These are phyloP conservation scores for Cliona cf. orientalis DNA, from an alignment of 37 sponge, comb jelly and placozoan genomes.

Conservation along the genomic window DNA sequence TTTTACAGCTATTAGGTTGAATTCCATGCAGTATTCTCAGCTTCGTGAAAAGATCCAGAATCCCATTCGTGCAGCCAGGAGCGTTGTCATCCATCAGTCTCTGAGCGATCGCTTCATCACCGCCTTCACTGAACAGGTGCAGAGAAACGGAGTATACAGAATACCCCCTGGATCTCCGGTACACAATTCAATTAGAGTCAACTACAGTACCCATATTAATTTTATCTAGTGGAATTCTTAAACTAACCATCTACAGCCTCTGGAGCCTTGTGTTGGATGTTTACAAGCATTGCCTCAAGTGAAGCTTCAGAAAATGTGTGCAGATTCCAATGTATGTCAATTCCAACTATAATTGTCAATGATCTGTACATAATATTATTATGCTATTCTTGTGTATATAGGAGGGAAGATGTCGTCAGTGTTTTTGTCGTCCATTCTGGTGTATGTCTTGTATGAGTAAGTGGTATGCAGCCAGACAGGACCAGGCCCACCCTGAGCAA, in stretches of 20 bases:
- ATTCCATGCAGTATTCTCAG: slow-evolving; percentile 76
- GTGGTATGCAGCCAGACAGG: slow-evolving; percentile 97
- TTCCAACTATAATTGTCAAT: background rate
- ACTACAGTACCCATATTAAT: background rate
- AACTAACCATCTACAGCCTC: slow-evolving; percentile 13
- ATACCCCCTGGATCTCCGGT: slow-evolving; percentile 63
- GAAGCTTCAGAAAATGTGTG: slow-evolving; percentile 88
- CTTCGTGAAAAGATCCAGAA: slow-evolving; percentile 66
- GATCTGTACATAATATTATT: background rate
- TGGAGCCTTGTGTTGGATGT: slow-evolving; percentile 95
- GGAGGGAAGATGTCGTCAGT: slow-evolving; percentile 79
- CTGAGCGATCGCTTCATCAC: slow-evolving; percentile 85
- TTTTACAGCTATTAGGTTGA: slow-evolving; percentile 70
- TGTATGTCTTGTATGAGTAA: slow-evolving; percentile 92
- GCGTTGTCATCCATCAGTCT: slow-evolving; percentile 86
- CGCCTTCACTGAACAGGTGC: slow-evolving; percentile 86
- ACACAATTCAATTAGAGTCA: slow-evolving; percentile 7
- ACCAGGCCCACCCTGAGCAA: slow-evolving; percentile 72
- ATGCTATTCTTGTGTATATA: background rate
- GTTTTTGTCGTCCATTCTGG: slow-evolving; percentile 96
- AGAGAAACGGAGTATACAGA: slow-evolving; percentile 65
- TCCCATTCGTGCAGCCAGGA: slow-evolving; percentile 79
- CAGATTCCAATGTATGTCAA: slow-evolving; percentile 35
- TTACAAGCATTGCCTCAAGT: slow-evolving; percentile 71
- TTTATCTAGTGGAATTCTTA: background rate